Evolutionary conservation across 2,113 vertebrate species (phyloP), one percentile per base, ranked within the genome.

Genomic region (Pithys albifrons): DNA sequence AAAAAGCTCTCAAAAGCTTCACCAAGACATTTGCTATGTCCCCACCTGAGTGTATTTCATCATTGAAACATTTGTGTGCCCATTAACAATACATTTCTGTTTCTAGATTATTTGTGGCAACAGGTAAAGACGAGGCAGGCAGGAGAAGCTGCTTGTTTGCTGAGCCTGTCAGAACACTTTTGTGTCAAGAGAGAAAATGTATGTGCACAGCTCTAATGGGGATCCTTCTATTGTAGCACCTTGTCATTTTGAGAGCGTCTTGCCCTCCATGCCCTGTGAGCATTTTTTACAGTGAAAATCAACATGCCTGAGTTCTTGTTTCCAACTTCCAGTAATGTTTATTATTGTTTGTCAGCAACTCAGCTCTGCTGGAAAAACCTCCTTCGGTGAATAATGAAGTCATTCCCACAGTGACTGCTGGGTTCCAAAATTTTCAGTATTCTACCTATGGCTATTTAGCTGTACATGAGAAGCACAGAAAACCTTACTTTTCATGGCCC

Each of bases 401-500:
- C 84, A 96, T 91, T 97, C 95, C 92, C 90, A 96, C 91, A 96
- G 70, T 87, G 96, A 97, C 96, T 95, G 78, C 94, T 97, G 74
- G 62, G 89, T 74, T 96, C 73, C 92, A 95, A 97, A 96, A 96
- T 94, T 96, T 96, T 96, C 91, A 89, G 85, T 92, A 86, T 88
- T 95, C 92, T 97, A 92, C 85, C 94, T 95, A 91, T 79, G 96
- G 95, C 95, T 97, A 96, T 97, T 97, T 94, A 93, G 86, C 89
- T 94, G 94, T 91, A 94, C 92, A 88, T 78, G 90, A 95, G 91
- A 96, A 81, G 51, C 2, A 5, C 87, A 95, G 87, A 94, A 95
- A 97, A 91, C 95, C 79, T 95, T 92, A 91, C 79, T 93, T 97
- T 98, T 96, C 96, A 97, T 96, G 91, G 92, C 85, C 91, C 88